These are phyloP conservation scores for Creontiades dilutus DNA, from an alignment of 2,888 invertebrate genomes.

Conservation along the genomic window DNA sequence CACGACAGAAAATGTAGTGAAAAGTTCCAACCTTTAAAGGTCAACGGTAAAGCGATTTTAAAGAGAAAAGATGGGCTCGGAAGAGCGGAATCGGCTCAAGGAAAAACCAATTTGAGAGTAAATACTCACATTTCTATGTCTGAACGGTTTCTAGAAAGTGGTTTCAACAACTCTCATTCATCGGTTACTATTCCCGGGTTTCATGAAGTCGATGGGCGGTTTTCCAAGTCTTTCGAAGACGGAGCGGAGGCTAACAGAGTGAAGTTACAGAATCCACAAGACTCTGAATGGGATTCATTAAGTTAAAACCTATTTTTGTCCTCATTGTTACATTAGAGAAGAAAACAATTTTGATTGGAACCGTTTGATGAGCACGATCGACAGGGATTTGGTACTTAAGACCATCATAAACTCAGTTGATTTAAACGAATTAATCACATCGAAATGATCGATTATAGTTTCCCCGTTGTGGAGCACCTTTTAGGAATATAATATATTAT, in stretches of 20 bases:
- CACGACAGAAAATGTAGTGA: neutral
- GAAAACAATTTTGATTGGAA: too few relatives aligned
- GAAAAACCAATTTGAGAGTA: slow-evolving; percentile 31
- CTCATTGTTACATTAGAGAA: too few relatives aligned
- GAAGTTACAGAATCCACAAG: too few relatives aligned
- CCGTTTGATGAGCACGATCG: too few relatives aligned
- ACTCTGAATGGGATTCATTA: too few relatives aligned
- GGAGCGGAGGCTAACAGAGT: neutral
- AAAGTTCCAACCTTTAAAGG: slow-evolving; percentile 15
- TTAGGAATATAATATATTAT: too few relatives aligned
- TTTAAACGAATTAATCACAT: too few relatives aligned
- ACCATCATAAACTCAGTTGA: too few relatives aligned
- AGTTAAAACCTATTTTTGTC: too few relatives aligned
- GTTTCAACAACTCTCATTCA: neutral
- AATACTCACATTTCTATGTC: slow-evolving; percentile 28
- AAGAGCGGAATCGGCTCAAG: slow-evolving; percentile 11
- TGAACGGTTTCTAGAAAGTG: neutral
- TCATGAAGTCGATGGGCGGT: neutral
- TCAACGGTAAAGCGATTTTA: neutral
- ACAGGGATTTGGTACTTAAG: too few relatives aligned
- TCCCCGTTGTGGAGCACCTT: too few relatives aligned
- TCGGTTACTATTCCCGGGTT: neutral
- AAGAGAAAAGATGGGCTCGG: slow-evolving; percentile 27
- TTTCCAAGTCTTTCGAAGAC: neutral
- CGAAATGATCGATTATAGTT: too few relatives aligned